A percentile compares a stretch with the other conserved stretches of the same genome.
Conservation (phyloP, 2,797 vertebrate species). For the Parauchenoglanis ngamensis region DNA sequence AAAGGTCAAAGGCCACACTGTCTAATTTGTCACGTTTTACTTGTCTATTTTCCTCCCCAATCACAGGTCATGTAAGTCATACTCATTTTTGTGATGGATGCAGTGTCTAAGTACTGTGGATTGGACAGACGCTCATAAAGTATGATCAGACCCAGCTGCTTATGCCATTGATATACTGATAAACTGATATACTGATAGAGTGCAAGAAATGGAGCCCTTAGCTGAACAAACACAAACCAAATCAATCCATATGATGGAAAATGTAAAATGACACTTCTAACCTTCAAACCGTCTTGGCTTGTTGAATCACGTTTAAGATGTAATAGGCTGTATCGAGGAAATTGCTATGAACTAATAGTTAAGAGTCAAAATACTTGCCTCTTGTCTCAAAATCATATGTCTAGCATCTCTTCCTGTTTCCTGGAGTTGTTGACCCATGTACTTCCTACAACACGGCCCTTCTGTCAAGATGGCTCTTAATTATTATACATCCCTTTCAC, state of each 20-base stretch:
- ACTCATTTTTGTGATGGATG: neutral
- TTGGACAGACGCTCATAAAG: neutral
- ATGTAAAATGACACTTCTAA: constrained; percentile 2
- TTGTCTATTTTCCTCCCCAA: constrained; percentile 2
- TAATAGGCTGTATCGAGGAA: constrained; percentile 13
- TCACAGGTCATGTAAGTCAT: neutral
- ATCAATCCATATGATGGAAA: neutral
- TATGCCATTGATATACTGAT: neutral
- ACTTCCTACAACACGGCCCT: constrained; percentile 35
- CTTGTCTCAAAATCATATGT: constrained; percentile 32
- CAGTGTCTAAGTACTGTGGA: neutral
- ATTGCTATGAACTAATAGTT: constrained; percentile 1
- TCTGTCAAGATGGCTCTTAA: constrained; percentile 38
- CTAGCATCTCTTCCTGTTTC: constrained; percentile 40
- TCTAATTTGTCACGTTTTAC: constrained; percentile 36
- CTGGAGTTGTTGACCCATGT: constrained; percentile 34
- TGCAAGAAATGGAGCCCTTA: neutral
- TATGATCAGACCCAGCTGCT: constrained; percentile 26
- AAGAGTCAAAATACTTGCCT: constrained; percentile 29
- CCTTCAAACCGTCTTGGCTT: neutral
- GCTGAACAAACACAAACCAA: neutral
- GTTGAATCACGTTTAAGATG: neutral
- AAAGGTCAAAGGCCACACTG: constrained; percentile 35
- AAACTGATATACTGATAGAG: neutral
- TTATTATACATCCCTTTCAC: constrained; percentile 30